Evolutionary conservation across 2,888 invertebrate species (phyloP).

Genomic region (Phaonia tiefii): DNA sequence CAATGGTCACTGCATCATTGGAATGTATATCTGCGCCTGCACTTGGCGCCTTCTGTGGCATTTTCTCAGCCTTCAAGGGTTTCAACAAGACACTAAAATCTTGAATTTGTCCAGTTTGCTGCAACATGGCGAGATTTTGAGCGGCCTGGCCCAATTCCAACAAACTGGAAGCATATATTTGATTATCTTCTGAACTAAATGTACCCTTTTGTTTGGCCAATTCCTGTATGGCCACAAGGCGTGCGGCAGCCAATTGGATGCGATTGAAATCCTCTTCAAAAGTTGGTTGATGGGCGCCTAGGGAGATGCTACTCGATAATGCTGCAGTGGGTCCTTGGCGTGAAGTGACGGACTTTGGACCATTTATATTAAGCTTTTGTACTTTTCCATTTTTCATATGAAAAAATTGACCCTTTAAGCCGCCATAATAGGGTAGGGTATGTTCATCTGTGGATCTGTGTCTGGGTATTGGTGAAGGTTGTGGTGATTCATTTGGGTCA

Average conservation of each 20-base stretch:
- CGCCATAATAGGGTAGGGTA: constrained; percentile 86
- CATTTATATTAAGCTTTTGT: constrained; percentile 39
- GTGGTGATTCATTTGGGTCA: constrained; percentile 15
- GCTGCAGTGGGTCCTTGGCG: constrained; percentile 60
- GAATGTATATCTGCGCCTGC: neutral
- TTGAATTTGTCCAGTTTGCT: constrained; percentile 82
- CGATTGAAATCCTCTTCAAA: constrained; percentile 83
- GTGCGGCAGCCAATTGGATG: constrained; percentile 83
- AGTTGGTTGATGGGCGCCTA: constrained; percentile 54
- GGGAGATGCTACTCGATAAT: constrained; percentile 14
- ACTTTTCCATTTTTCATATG: constrained; percentile 69
- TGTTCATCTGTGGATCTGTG: constrained; percentile 71
- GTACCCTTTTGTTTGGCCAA: constrained; percentile 83
- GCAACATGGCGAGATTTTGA: constrained; percentile 82
- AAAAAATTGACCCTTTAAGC: constrained; percentile 86
- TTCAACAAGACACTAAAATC: constrained; percentile 81
- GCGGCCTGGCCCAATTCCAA: constrained; percentile 83
- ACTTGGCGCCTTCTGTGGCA: constrained; percentile 69
- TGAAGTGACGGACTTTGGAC: neutral
- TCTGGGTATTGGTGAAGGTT: constrained; percentile 46
- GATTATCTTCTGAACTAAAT: constrained; percentile 82
- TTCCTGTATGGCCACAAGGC: constrained; percentile 84
- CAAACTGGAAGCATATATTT: constrained; percentile 83
- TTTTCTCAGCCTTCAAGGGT: constrained; percentile 68
- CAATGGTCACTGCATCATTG: constrained; percentile 64